Base-by-base conservation (phyloP, 2,888 invertebrate genomes). In the Baronia brevicornis region DNA sequence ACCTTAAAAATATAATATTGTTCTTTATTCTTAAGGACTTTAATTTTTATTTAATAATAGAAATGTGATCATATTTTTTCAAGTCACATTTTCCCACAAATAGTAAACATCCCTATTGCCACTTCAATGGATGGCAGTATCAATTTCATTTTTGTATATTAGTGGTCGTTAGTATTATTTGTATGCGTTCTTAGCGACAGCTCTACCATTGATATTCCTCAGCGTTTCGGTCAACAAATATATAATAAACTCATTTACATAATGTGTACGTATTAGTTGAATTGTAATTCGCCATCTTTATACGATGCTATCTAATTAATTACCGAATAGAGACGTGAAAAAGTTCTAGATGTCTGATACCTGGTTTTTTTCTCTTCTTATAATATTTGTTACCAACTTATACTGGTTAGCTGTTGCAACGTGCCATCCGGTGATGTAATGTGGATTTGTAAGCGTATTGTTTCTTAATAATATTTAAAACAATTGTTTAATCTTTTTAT, bases 241-340 rank as follows among this genome's bases (percentile, higher is more conserved):
- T 41, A 48, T 54, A 46, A 44, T 49, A 44, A 41, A 43, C 39
- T 50, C 46, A 59, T 60, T 58, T 46, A 51, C 58, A 56, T 54
- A 46, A 28, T 33, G 25, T 44, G 28, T 33, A 39, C 43, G n/a
- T n/a, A n/a, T n/a, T 24, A 32, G 25, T 32, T 40, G 39, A 40
- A 38, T 39, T 43, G 42, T 45, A 36, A 36, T 28, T 31, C 36
- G 31, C 36, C 36, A 49, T 41, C 39, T 40, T 33, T 39, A 42
- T 38, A 37, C 35, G 41, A 41, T 43, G 15, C 28, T 37, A 37
- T 37, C 28, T 37, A 37, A 28, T 33, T 32, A 47, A 51, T 28
- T 29, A 31, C 18, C 13, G 32, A 31, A n/a, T n/a, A 21, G 33
- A 35, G 34, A 30, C 23, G 19, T 21, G 12, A 28, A 28, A 28